These are phyloP conservation scores for Meloe dianella DNA, from an alignment of 2,888 invertebrate genomes.

Conservation along the genomic window DNA sequence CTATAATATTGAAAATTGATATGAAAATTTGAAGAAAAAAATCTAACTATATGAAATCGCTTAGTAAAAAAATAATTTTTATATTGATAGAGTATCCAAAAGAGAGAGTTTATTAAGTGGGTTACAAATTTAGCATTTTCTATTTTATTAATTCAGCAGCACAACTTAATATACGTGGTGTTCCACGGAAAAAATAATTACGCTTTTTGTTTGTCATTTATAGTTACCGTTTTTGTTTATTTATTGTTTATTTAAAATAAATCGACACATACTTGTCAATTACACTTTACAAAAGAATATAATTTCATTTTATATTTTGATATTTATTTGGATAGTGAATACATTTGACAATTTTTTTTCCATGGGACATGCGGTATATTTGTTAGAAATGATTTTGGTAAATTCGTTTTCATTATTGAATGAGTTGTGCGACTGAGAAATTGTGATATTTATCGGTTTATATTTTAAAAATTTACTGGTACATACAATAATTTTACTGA, in stretches of 20 bases:
- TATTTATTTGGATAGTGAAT: too few species aligned
- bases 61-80: background rate
- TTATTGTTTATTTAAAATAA: too few species aligned
- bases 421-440: background rate
- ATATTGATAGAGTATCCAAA: background rate
- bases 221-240: too few species aligned
- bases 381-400: background rate
- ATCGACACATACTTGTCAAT: too few species aligned
- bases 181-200: too few species aligned
- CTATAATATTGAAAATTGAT: conserved; percentile 5
- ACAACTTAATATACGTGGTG: background rate
- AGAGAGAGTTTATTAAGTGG: background rate
- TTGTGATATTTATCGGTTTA: conserved; percentile 9
- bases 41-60: background rate
- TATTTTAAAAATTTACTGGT: conserved; percentile 1
- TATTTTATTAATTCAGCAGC: background rate
- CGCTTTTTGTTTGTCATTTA: too few species aligned
- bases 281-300: too few species aligned
- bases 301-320: too few species aligned
- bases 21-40: background rate
- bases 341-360: too few species aligned
- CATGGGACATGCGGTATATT: too few species aligned
- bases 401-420: too few species aligned
- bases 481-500: conserved; percentile 8
- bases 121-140: conserved; percentile 1